Percentiles rank a stretch among this genome's conserved stretches.
These are phyloP conservation scores for Saccopteryx bilineata DNA, from an alignment of 2,113 vertebrate genomes.

Conservation along the genomic window DNA sequence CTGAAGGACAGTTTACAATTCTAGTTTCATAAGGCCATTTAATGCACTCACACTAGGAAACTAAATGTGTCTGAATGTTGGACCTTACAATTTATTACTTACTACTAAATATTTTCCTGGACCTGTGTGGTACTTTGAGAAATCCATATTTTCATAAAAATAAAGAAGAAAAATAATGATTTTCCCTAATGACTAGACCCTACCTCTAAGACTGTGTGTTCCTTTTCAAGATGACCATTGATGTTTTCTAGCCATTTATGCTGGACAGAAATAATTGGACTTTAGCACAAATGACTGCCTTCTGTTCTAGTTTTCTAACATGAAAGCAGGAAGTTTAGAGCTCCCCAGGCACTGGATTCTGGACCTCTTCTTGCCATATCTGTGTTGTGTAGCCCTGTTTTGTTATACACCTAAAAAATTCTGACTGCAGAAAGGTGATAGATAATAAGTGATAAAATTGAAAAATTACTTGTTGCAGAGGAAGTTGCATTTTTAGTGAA, in stretches of 20 bases:
- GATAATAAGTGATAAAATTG: not conserved
- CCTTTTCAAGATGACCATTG: slow-evolving; percentile 27
- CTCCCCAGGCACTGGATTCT: not conserved
- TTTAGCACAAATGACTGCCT: slow-evolving; percentile 15
- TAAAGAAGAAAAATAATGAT: not conserved
- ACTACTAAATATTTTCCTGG: slow-evolving; percentile 1
- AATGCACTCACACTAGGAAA: slow-evolving; percentile 10
- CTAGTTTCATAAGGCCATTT: slow-evolving; percentile 34
- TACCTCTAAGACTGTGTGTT: not conserved
- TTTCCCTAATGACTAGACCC: not conserved
- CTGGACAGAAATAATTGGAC: slow-evolving; percentile 21
- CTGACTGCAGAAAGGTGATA: not conserved
- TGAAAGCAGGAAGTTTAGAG: slow-evolving; percentile 11
- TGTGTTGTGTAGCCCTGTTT: not conserved
- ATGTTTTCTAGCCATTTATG: not conserved
- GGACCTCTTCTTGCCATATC: not conserved
- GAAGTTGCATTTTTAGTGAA: slow-evolving; percentile 20
- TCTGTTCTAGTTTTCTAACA: not conserved
- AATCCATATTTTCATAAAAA: slow-evolving; percentile 45
- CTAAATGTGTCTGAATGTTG: not conserved
- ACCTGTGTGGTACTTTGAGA: not conserved
- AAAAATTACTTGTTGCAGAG: not conserved
- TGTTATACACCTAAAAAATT: not conserved
- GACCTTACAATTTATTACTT: not conserved
- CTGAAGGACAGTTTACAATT: slow-evolving; percentile 19